phyloP scores from a whole-genome alignment of 2,797 vertebrate species.

The Semotilus atromaculatus region DNA sequence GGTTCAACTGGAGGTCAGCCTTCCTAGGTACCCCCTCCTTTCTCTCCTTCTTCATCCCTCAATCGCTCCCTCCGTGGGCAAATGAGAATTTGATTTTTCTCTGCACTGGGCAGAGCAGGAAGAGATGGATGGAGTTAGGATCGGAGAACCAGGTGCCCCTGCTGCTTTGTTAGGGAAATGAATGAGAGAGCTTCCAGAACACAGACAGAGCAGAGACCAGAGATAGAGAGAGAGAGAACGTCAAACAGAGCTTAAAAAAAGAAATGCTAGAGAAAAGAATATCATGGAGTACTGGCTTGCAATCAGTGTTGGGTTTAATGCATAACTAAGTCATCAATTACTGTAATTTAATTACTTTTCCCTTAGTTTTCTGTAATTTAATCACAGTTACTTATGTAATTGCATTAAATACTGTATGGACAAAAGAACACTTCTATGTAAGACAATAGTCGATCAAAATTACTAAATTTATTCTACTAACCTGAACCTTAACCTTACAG shows the following conservation, averaged over 20 bases:
- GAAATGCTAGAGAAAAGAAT: neutral
- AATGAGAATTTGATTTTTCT: slow-evolving; percentile 77
- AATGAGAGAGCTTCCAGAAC: slow-evolving; percentile 83
- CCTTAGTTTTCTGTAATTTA: neutral
- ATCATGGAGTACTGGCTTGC: neutral
- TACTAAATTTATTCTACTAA: too few species aligned
- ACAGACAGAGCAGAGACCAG: slow-evolving; percentile 72
- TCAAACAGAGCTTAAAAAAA: neutral
- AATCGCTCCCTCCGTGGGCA: slow-evolving; percentile 58
- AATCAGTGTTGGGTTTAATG: neutral
- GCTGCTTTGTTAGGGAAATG: slow-evolving; percentile 93
- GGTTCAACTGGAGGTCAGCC: slow-evolving; percentile 91
- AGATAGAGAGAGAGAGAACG: slow-evolving; percentile 51
- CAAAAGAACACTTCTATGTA: neutral
- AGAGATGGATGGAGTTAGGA: slow-evolving; percentile 92
- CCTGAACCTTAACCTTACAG: too few species aligned
- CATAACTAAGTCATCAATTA: neutral
- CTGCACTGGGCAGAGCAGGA: slow-evolving; percentile 85
- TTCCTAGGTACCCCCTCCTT: slow-evolving; percentile 89
- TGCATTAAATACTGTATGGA: neutral
- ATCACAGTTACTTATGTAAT: neutral
- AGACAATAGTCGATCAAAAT: neutral
- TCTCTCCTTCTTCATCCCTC: slow-evolving; percentile 33
- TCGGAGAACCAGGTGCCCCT: slow-evolving; percentile 84
- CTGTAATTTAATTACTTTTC: neutral